These are phyloP conservation scores for Syngnathus rostellatus DNA, from an alignment of 2,797 vertebrate species.

Conservation along the genomic window DNA sequence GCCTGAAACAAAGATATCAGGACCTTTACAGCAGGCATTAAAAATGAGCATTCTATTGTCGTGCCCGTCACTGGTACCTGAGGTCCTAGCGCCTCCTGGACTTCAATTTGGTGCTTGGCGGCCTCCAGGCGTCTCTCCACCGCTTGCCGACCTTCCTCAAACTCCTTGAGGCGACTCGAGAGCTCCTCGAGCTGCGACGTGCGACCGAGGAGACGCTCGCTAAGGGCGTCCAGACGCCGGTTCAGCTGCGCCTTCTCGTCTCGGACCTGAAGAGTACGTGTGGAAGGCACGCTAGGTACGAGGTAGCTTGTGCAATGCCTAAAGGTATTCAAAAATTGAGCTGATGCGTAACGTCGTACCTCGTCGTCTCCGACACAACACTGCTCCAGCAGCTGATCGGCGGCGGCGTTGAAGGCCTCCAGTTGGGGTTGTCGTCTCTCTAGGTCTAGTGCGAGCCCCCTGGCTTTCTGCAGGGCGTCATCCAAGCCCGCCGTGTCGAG, in stretches of 20 bases:
- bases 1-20: constrained; percentile 61
- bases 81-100: constrained; percentile 88
- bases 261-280: constrained; percentile 58
- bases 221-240: constrained; percentile 79
- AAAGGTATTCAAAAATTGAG: not conserved
- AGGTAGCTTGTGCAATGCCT: not conserved
- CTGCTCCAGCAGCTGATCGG: constrained; percentile 85
- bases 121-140: constrained; percentile 91
- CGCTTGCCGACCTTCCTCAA: constrained; percentile 85
- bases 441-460: constrained; percentile 77
- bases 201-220: constrained; percentile 78
- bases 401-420: constrained; percentile 82
- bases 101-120: constrained; percentile 89
- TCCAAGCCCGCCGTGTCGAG: constrained; percentile 79
- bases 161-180: constrained; percentile 85
- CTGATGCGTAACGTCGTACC: constrained; percentile 14
- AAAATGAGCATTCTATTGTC: not conserved
- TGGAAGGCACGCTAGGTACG: too few species aligned
- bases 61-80: constrained; percentile 41
- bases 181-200: constrained; percentile 86
- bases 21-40: not conserved
- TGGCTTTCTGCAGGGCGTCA: constrained; percentile 76
- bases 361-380: constrained; percentile 84
- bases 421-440: constrained; percentile 82
- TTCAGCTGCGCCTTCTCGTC: constrained; percentile 90